phyloP scores from a whole-genome alignment of 2,797 vertebrate species.

The Coregonus sp. region DNA sequence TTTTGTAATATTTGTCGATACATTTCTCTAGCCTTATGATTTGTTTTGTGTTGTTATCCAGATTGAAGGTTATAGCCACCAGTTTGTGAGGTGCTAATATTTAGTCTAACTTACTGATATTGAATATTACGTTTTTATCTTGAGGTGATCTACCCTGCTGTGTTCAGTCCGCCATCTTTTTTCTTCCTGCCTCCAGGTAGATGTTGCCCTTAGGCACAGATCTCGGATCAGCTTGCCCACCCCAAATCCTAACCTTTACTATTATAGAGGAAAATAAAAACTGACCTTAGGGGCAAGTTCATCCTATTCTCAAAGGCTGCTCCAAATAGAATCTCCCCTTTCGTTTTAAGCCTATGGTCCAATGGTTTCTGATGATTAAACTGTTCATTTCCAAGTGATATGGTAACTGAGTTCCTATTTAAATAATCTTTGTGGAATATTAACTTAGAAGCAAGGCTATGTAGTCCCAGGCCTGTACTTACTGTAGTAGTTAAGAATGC shows the following conservation, averaged over 20 bases:
- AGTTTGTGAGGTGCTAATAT: too few relatives aligned
- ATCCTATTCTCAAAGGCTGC: background rate
- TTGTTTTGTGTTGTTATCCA: too few relatives aligned
- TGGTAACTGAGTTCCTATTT: background rate
- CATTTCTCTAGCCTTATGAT: too few relatives aligned
- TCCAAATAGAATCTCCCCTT: background rate
- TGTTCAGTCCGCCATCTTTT: too few relatives aligned
- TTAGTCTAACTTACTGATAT: too few relatives aligned
- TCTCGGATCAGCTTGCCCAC: background rate
- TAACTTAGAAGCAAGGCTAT: conserved; percentile 1
- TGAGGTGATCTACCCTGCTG: too few relatives aligned
- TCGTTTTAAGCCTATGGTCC: background rate
- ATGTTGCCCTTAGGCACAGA: background rate
- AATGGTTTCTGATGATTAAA: background rate
- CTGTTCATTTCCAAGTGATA: background rate
- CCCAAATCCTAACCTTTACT: background rate
- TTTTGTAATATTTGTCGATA: too few relatives aligned
- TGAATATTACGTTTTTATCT: too few relatives aligned
- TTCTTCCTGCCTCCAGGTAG: too few relatives aligned
- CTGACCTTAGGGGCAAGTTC: background rate
- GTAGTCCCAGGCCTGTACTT: background rate
- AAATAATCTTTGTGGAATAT: background rate
- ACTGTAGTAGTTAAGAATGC: conserved; percentile 1
- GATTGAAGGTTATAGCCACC: too few relatives aligned
- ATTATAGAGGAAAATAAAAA: background rate